phyloP scores from a whole-genome alignment of 1,140 invertebrate genomes.

The Orius insidiosus region DNA sequence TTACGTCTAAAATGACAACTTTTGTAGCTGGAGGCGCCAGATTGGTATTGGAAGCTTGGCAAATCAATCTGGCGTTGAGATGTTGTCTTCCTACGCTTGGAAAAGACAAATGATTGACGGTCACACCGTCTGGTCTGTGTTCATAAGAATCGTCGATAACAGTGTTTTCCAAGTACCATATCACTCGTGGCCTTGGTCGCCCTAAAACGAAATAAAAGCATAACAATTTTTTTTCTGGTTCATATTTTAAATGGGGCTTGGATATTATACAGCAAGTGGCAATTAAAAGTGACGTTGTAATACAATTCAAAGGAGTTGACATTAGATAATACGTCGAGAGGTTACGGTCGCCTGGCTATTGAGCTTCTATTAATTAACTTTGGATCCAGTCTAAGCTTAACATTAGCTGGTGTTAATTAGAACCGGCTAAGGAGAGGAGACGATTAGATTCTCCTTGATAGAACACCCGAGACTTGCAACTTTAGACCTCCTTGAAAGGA shows the following conservation, averaged over 20 bases:
- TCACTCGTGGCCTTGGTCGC: conserved; percentile 55
- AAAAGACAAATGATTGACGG: conserved; percentile 59
- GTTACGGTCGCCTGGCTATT: too few relatives aligned
- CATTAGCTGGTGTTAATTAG: too few relatives aligned
- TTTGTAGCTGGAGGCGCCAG: conserved; percentile 51
- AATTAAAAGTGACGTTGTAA: too few relatives aligned
- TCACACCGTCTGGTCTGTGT: conserved; percentile 43
- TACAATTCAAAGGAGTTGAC: too few relatives aligned
- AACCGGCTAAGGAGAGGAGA: too few relatives aligned
- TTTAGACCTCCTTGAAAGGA: not conserved
- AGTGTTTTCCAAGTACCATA: conserved; percentile 65
- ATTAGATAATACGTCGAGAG: too few relatives aligned
- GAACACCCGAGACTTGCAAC: not conserved
- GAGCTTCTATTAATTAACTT: too few relatives aligned
- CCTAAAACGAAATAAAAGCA: conserved; percentile 32
- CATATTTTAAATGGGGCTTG: too few relatives aligned
- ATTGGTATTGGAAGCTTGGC: conserved; percentile 74
- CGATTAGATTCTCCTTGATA: not conserved
- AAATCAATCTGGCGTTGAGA: conserved; percentile 56
- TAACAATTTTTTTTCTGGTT: too few relatives aligned
- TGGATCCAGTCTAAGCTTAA: too few relatives aligned
- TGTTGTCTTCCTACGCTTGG: conserved; percentile 47
- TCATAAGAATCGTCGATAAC: conserved; percentile 68
- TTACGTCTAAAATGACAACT: conserved; percentile 63
- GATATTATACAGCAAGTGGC: too few relatives aligned